A percentile compares a stretch with the other conserved stretches of the same genome.
phyloP scores from a whole-genome alignment of 2,113 vertebrate genomes.

The Etia nguti region DNA sequence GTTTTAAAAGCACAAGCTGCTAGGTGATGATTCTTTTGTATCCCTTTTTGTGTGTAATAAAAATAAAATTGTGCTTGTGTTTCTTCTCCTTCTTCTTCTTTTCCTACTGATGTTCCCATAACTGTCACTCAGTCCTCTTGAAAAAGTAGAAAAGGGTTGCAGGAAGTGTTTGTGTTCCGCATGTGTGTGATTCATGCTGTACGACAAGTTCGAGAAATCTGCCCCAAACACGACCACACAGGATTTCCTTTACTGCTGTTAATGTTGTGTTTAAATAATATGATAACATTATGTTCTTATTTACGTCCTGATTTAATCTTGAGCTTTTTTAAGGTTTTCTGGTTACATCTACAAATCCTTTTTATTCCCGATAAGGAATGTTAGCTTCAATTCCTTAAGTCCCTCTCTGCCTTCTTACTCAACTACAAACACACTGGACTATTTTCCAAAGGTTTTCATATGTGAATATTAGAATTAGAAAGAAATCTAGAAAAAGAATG shows the following conservation, averaged over 20 bases:
- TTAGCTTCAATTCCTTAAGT: too few species aligned
- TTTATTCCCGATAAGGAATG: too few species aligned
- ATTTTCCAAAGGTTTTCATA: not conserved
- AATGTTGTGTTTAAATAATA: not conserved
- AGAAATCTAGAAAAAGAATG: too few species aligned
- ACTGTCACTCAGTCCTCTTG: not conserved
- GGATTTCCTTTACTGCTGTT: not conserved
- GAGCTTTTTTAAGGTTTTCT: not conserved
- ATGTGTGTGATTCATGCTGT: not conserved
- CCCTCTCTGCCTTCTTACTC: too few species aligned
- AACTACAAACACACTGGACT: not conserved
- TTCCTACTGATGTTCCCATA: not conserved
- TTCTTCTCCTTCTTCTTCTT: not conserved
- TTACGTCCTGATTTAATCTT: not conserved
- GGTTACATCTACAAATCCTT: not conserved
- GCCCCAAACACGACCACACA: not conserved
- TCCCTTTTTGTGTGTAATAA: not conserved
- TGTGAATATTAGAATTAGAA: too few species aligned
- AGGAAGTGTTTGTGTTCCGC: not conserved
- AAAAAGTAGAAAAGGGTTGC: not conserved
- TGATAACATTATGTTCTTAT: not conserved
- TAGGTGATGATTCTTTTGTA: not conserved
- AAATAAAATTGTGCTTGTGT: not conserved
- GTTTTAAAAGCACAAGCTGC: not conserved
- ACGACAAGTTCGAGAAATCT: not conserved